These are phyloP conservation scores for Lamellibrachia satsuma DNA, from an alignment of 2,888 invertebrate species.

Conservation along the genomic window DNA sequence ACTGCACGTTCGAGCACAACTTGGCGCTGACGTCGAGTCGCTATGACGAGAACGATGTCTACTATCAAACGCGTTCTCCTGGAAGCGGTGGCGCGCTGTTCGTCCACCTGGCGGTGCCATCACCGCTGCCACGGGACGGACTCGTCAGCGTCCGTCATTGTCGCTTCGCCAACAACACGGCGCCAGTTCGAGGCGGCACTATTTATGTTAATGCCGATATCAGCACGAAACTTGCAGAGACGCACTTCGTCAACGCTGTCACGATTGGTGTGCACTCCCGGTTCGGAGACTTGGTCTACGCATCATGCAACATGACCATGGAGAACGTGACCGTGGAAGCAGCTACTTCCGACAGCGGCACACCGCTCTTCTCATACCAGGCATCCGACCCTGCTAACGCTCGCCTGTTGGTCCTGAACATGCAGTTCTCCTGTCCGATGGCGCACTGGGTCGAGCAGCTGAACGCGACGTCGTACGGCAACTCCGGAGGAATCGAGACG, in stretches of 20 bases:
- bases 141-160: constrained; percentile 28
- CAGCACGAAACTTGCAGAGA: constrained; percentile 21
- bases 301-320: constrained; percentile 30
- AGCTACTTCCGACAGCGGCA: neutral
- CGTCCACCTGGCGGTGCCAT: constrained; percentile 25
- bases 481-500: constrained; percentile 24
- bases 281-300: constrained; percentile 28
- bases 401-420: constrained; percentile 7
- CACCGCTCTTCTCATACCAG: constrained; percentile 33
- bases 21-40: constrained; percentile 18
- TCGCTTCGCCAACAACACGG: constrained; percentile 32
- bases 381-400: constrained; percentile 24
- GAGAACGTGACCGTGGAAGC: constrained; percentile 23
- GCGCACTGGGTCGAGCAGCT: constrained; percentile 28
- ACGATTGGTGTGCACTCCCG: constrained; percentile 7
- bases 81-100: constrained; percentile 34
- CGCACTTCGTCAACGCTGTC: neutral
- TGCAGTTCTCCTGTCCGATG: constrained; percentile 25
- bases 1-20: constrained; percentile 30
- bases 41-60: constrained; percentile 25
- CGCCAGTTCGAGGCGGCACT: constrained; percentile 34
- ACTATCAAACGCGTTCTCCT: constrained; percentile 28
- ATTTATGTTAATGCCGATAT: constrained; percentile 33
- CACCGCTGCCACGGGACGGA: constrained; percentile 23
- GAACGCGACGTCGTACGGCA: constrained; percentile 27